Percentiles rank a stretch among this genome's conserved stretches.
phyloP scores from a whole-genome alignment of 2,797 vertebrate species.

The Xiphorhynchus erythropygius region DNA sequence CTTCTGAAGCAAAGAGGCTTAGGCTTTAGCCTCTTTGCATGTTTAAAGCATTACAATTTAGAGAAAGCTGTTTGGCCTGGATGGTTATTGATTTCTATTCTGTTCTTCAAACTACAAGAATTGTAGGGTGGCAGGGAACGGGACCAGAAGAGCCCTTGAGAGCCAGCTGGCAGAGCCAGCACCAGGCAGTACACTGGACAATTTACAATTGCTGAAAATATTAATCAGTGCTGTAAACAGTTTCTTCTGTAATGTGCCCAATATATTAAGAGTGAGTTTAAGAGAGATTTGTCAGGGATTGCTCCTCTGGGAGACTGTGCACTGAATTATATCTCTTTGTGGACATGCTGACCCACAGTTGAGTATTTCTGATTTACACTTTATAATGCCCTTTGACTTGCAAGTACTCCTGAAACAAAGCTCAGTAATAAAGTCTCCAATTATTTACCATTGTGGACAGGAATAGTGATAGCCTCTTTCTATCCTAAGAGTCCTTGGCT shows the following conservation, averaged over 20 bases:
- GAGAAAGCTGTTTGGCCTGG: neutral
- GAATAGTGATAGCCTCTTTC: neutral
- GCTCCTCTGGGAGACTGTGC: neutral
- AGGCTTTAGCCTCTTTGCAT: conserved; percentile 9
- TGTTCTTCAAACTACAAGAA: neutral
- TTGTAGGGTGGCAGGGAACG: neutral
- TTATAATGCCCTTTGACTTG: conserved; percentile 39
- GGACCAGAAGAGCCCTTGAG: neutral
- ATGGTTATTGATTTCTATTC: neutral
- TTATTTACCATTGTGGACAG: neutral
- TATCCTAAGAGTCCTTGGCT: neutral
- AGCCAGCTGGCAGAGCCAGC: neutral
- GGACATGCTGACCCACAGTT: neutral
- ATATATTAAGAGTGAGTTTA: neutral
- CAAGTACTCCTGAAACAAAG: neutral
- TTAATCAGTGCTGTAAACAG: conserved; percentile 16
- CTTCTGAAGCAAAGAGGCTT: neutral
- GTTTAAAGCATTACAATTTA: neutral
- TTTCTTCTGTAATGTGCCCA: neutral
- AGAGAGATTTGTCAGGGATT: conserved; percentile 13
- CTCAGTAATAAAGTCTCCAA: neutral
- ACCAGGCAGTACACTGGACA: neutral
- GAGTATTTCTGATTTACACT: conserved; percentile 12
- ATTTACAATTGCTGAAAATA: conserved; percentile 20
- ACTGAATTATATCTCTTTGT: neutral